A percentile compares a stretch with the other conserved stretches of the same genome.
Conservation (phyloP, 2,888 invertebrate species). For the Erebia epiphron region DNA sequence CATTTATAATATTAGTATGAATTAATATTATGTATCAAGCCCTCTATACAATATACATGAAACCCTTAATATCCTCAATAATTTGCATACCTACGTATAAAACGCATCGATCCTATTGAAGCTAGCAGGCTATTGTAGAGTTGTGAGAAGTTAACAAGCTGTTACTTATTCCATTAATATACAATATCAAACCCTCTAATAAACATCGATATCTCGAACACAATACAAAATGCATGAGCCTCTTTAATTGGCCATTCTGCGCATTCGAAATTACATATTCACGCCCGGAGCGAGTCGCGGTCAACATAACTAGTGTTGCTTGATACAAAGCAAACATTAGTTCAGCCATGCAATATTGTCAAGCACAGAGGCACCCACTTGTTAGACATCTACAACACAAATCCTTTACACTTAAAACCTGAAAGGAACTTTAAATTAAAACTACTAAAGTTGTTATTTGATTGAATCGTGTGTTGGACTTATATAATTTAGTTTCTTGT, state of each 20-base stretch:
- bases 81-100: no score
- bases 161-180: no score
- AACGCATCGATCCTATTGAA: no score
- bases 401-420: constrained; percentile 33
- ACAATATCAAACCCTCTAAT: constrained; percentile 25
- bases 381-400: constrained; percentile 44
- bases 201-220: constrained; percentile 45
- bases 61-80: no score
- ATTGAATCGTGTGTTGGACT: constrained; percentile 8
- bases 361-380: constrained; percentile 66
- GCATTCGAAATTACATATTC: constrained; percentile 75
- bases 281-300: constrained; percentile 74
- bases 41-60: no score
- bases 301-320: constrained; percentile 74
- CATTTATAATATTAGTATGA: no score
- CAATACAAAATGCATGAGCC: constrained; percentile 75
- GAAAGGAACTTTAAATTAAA: constrained; percentile 38
- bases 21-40: no score
- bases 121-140: no score
- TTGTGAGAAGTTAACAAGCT: no score
- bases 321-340: constrained; percentile 82
- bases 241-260: constrained; percentile 77
- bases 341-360: constrained; percentile 82
- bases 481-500: constrained; percentile 32
- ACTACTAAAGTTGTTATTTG: constrained; percentile 33